Evolutionary conservation across 2,888 invertebrate species (phyloP).

Genomic region (Temnothorax rugatulus): DNA sequence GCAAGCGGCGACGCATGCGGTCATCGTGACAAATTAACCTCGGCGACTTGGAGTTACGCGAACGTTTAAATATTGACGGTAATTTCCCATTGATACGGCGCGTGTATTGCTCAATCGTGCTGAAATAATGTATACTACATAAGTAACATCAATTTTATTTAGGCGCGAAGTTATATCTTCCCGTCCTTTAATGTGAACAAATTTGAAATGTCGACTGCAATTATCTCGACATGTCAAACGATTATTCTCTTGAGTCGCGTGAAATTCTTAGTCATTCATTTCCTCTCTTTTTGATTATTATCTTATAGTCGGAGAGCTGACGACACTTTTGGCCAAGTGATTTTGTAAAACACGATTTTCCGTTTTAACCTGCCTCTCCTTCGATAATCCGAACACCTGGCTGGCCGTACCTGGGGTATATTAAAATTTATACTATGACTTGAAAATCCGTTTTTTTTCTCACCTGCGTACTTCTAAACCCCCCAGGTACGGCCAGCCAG

Average conservation of each 20-base stretch:
- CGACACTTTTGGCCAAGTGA: no score
- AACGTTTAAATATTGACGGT: slow-evolving; percentile 32
- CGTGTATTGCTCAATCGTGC: slow-evolving; percentile 4
- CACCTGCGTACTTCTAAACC: no score
- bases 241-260: not conserved
- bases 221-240: not conserved
- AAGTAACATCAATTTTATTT: slow-evolving; percentile 4
- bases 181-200: no score
- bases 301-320: no score
- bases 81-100: not conserved
- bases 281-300: not conserved
- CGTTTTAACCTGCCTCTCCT: no score
- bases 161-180: not conserved
- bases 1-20: not conserved
- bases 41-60: not conserved
- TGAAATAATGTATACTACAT: not conserved
- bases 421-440: no score
- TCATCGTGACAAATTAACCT: slow-evolving; percentile 20
- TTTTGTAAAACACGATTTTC: no score
- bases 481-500: no score
- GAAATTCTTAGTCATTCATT: not conserved
- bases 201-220: not conserved
- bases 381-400: no score
- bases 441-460: no score
- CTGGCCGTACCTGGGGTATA: no score